Evolutionary conservation across 2,113 vertebrate species (phyloP).

Genomic region (Opisthocomus hoazin): DNA sequence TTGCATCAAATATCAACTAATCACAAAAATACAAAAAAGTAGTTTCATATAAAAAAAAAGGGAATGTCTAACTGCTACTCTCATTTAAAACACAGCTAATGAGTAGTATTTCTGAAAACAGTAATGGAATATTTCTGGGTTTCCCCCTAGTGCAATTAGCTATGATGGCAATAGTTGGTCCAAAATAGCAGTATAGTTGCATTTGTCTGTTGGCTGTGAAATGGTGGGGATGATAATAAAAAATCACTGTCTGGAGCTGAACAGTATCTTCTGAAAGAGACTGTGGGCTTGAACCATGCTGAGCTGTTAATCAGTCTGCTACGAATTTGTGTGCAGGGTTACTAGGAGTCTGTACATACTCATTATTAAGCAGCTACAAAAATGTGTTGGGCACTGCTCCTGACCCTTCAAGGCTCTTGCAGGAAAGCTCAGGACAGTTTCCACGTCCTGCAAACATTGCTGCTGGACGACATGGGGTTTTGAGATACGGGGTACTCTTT

Average conservation of each 20-base stretch:
- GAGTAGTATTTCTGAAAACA: background rate
- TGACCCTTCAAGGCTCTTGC: background rate
- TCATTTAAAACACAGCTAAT: background rate
- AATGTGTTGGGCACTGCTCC: background rate
- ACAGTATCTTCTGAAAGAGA: background rate
- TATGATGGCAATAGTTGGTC: background rate
- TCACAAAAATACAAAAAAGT: background rate
- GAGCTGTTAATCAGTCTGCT: background rate
- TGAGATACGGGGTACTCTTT: background rate
- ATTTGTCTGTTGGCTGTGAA: background rate
- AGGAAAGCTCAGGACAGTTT: background rate
- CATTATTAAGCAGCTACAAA: background rate
- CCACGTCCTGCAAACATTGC: background rate
- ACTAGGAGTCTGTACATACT: background rate
- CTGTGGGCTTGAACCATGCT: background rate
- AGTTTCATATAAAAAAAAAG: background rate
- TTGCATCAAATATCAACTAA: background rate
- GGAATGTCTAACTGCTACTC: background rate
- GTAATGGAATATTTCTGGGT: background rate
- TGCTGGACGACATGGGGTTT: background rate
- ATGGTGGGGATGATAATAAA: background rate
- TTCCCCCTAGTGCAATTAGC: background rate
- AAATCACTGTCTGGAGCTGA: background rate
- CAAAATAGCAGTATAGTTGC: background rate
- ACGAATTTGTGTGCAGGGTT: background rate